These are phyloP conservation scores for Chaenogobius annularis DNA, from an alignment of 2,113 vertebrate species.

Conservation along the genomic window DNA sequence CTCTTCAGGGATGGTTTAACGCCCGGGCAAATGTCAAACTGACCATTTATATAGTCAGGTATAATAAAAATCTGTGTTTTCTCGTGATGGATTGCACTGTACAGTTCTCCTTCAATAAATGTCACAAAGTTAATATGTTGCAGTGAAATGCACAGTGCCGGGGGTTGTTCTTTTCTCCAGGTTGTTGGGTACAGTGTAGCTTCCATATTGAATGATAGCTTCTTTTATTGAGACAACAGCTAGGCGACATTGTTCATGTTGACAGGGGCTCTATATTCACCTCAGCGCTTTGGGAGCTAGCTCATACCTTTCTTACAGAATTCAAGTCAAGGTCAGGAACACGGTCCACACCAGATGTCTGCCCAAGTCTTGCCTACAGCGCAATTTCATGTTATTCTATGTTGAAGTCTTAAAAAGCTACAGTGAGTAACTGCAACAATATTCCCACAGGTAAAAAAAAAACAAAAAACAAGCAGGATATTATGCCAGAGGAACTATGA, in stretches of 20 bases:
- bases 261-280: constrained; percentile 64
- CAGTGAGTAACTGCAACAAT: constrained; percentile 41
- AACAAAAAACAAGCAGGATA: constrained; percentile 30
- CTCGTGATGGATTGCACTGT: constrained; percentile 40
- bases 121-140: constrained; percentile 39
- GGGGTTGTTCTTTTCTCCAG: constrained; percentile 24
- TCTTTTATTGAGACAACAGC: constrained; percentile 64
- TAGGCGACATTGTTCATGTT: constrained; percentile 61
- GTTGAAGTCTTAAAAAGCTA: constrained; percentile 34
- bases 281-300: constrained; percentile 39
- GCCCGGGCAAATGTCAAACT: constrained; percentile 56
- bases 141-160: constrained; percentile 23
- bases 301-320: constrained; percentile 34
- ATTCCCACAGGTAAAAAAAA: constrained; percentile 18
- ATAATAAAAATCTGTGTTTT: constrained; percentile 55
- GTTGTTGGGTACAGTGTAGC: constrained; percentile 13
- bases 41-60: constrained; percentile 51
- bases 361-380: neutral
- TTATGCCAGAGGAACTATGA: constrained; percentile 28
- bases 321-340: constrained; percentile 55
- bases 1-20: constrained; percentile 43
- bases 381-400: constrained; percentile 41
- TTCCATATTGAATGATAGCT: constrained; percentile 58
- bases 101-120: constrained; percentile 47
- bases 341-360: constrained; percentile 21